Base-by-base conservation (phyloP, 2,797 vertebrate genomes). In the Cryptoblepharus egeriae region DNA sequence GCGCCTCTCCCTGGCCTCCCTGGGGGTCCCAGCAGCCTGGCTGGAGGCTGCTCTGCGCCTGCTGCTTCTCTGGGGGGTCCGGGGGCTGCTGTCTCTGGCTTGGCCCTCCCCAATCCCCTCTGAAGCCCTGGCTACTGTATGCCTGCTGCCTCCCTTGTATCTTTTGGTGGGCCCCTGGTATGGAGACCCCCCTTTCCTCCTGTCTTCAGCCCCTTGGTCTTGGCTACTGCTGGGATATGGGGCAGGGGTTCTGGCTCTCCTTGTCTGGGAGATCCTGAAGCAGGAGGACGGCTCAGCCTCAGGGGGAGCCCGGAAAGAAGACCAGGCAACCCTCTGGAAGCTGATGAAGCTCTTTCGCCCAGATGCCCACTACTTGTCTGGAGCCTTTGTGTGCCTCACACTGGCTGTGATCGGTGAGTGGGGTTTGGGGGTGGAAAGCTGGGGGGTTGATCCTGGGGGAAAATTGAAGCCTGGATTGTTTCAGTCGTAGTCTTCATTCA, bases 351-450 rank as follows among this genome's bases (percentile, higher is more conserved):
- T 97, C 85, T 97, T 95, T 37, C 85, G 60, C 85, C 92, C 94
- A 0, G 97, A 99, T 75, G 85, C 89, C 26, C 77, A 92, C 0
- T 83, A 95, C 49, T 91, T 98, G 0, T 0, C 79, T 0, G 80
- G 87, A 0, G 97, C 97, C n/a, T 97, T 97, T 68, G 0, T 87
- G 55, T 97, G 96, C 92, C 96, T 98, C 26, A 85, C 86, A 8
- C 26, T 96, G 5, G 96, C 95, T 0, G 96, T 96, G 5, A 1
- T 95, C 80, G 95, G 98, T 98, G 89, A 97, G 97, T 95, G 45
- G 42, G 72, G 0, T 20, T 32, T 3, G 55, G 11, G 2, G 39
- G 8, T 45, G 37, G 15, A 8, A 24, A 24, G 57, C 6, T 6
- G 6, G 57, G 57, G 57, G 55, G 16, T 20, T 5, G 55, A 6